Percentiles rank a stretch among this genome's conserved stretches.
Conservation (phyloP, 2,888 invertebrate species). For the Petrophora chlorosata region DNA sequence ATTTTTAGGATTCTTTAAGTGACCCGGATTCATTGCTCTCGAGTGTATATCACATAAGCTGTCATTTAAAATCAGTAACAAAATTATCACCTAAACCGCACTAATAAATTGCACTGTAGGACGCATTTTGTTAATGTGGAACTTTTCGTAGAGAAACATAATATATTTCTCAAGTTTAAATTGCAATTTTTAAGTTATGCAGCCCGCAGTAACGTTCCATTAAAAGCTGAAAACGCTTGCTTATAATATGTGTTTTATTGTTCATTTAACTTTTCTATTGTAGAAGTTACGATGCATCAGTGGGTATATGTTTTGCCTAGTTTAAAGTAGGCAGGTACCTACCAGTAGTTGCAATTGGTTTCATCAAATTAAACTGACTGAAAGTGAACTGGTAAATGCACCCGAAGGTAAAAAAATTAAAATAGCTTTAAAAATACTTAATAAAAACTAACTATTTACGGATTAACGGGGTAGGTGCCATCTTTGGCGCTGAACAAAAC, state of each 20-base stretch:
- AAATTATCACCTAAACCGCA: slow-evolving; percentile 2
- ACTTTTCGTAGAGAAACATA: slow-evolving; percentile 22
- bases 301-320: not conserved
- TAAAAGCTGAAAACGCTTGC: slow-evolving; percentile 27
- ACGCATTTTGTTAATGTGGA: slow-evolving; percentile 6
- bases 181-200: slow-evolving; percentile 41
- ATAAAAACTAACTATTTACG: no score
- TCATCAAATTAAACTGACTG: no score
- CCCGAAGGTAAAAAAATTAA: not conserved
- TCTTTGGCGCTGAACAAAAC: no score
- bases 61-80: no score
- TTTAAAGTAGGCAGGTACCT: not conserved
- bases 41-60: no score
- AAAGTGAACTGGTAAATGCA: not conserved
- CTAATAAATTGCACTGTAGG: slow-evolving; percentile 8
- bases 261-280: slow-evolving; percentile 42
- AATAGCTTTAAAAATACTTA: not conserved
- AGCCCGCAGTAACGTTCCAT: slow-evolving; percentile 37
- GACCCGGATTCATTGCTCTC: no score
- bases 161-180: slow-evolving; percentile 35
- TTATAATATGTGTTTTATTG: slow-evolving; percentile 31
- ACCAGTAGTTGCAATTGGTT: no score
- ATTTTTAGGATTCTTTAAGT: no score
- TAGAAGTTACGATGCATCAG: slow-evolving; percentile 3
- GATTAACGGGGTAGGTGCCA: no score